These are phyloP conservation scores for Drosophila prostipennis DNA, from an alignment of 2,888 invertebrate species.

Conservation along the genomic window DNA sequence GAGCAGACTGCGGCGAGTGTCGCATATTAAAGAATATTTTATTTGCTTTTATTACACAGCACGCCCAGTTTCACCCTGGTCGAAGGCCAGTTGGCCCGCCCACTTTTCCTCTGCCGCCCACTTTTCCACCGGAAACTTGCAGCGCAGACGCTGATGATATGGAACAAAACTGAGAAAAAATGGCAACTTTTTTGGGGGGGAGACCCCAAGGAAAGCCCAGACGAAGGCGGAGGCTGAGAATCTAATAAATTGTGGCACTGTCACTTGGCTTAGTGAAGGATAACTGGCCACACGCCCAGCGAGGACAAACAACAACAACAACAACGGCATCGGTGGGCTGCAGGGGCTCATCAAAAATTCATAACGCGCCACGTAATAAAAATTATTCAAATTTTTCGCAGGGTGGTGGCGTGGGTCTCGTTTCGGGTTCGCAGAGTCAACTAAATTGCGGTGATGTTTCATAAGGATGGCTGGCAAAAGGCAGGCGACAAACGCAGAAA, in stretches of 20 bases:
- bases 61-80: conserved; percentile 55
- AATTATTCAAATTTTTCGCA: conserved; percentile 82
- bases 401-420: conserved; percentile 18
- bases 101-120: conserved; percentile 6
- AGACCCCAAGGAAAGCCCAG: conserved; percentile 6
- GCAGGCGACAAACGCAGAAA: conserved; percentile 57
- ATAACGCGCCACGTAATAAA: conserved; percentile 82
- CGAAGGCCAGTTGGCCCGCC: conserved; percentile 27
- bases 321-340: conserved; percentile 43
- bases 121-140: conserved; percentile 67
- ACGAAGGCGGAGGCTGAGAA: conserved; percentile 59
- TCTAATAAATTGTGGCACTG: conserved; percentile 81
- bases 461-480: conserved; percentile 63
- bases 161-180: conserved; percentile 47
- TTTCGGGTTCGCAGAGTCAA: conserved; percentile 42
- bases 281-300: conserved; percentile 76
- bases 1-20: conserved; percentile 67
- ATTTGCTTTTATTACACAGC: conserved; percentile 77
- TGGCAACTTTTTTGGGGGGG: conserved; percentile 42
- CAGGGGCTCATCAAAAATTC: conserved; percentile 79
- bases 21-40: conserved; percentile 79
- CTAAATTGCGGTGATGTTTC: conserved; percentile 79
- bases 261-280: conserved; percentile 81
- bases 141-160: conserved; percentile 63
- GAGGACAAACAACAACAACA: conserved; percentile 38